Percentiles rank a stretch among this genome's conserved stretches.
phyloP scores from a whole-genome alignment of 2,888 invertebrate species.

The Proisotoma minuta region DNA sequence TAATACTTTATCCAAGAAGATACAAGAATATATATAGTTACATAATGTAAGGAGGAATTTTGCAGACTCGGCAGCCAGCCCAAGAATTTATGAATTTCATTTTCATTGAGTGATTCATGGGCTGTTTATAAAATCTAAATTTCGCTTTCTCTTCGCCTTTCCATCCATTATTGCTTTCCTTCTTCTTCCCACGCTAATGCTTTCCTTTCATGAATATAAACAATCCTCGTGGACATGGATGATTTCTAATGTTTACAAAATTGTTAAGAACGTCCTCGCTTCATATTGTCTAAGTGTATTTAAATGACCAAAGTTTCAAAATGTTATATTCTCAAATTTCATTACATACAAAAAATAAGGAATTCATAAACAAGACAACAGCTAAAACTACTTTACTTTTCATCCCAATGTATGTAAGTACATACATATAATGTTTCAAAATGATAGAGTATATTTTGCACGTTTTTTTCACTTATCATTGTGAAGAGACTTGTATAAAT shows the following conservation, averaged over 20 bases:
- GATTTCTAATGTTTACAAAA: neutral
- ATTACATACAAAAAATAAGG: neutral
- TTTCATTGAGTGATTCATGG: constrained; percentile 15
- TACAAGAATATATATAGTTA: too few relatives aligned
- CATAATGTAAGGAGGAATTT: too few relatives aligned
- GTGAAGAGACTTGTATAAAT: too few relatives aligned
- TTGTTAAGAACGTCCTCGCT: neutral
- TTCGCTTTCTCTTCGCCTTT: neutral
- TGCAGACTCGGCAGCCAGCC: constrained; percentile 11
- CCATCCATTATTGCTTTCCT: neutral
- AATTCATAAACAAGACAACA: neutral
- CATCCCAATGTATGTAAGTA: neutral
- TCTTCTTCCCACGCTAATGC: neutral
- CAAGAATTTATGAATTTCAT: constrained; percentile 16
- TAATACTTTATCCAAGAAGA: too few relatives aligned
- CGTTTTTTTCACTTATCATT: too few relatives aligned
- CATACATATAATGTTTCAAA: neutral
- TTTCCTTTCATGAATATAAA: neutral
- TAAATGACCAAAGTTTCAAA: neutral
- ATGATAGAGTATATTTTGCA: too few relatives aligned
- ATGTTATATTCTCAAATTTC: neutral
- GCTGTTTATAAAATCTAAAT: constrained; percentile 13
- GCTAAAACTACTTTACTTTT: neutral
- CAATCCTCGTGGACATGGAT: neutral
- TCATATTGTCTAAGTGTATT: neutral